These are phyloP conservation scores for Geotria australis DNA, from an alignment of 2,797 vertebrate species.

Conservation along the genomic window DNA sequence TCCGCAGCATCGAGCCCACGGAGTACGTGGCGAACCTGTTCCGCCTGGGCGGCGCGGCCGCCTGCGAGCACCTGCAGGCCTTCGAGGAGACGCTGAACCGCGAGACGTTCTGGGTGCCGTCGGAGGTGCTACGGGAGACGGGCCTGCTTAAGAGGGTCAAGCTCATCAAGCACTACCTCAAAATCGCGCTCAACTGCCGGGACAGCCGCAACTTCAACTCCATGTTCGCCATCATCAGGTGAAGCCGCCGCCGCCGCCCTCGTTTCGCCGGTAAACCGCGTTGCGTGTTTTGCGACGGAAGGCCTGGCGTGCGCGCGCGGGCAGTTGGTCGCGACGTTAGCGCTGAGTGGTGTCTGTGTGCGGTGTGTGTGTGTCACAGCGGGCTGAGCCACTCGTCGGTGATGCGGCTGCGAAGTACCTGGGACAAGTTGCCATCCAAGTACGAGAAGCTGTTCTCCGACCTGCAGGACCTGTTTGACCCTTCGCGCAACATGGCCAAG, in stretches of 20 bases:
- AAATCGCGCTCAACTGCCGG: constrained; percentile 80
- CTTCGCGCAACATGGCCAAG: constrained; percentile 96
- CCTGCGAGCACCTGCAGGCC: constrained; percentile 57
- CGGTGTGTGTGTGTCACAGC: constrained; percentile 11
- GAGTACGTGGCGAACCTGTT: constrained; percentile 93
- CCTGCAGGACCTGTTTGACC: constrained; percentile 92
- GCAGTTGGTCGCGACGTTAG: no score
- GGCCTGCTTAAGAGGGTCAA: constrained; percentile 97
- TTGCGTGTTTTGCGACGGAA: no score
- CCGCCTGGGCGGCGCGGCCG: constrained; percentile 46
- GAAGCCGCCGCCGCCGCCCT: constrained; percentile 2
- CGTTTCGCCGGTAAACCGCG: no score
- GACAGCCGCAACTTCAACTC: constrained; percentile 99
- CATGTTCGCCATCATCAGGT: constrained; percentile 99
- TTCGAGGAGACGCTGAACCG: constrained; percentile 96
- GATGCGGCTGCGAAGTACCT: constrained; percentile 67
- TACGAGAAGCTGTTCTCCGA: constrained; percentile 94
- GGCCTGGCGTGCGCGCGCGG: no score
- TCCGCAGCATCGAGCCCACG: constrained; percentile 84
- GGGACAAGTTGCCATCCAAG: constrained; percentile 94
- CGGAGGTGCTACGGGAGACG: constrained; percentile 63
- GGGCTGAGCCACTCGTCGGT: constrained; percentile 84
- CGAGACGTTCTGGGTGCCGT: constrained; percentile 96
- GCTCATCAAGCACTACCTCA: constrained; percentile 89
- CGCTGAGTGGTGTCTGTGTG: no score